phyloP scores from a whole-genome alignment of 2,888 invertebrate genomes.

The Diadegma fenestrale region DNA sequence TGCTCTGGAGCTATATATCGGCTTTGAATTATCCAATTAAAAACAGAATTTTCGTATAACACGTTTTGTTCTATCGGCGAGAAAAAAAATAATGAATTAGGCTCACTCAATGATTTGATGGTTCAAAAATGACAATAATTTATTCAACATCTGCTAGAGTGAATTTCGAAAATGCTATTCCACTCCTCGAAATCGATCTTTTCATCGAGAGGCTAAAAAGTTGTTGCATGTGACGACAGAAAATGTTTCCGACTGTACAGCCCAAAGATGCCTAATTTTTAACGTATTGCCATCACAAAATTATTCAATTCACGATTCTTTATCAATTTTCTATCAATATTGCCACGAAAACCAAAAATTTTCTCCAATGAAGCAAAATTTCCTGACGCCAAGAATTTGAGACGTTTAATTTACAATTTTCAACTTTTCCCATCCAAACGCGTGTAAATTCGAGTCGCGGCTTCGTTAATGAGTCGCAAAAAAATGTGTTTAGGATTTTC shows the following conservation, averaged over 20 bases:
- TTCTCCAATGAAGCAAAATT: too few relatives aligned
- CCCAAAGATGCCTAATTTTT: background rate
- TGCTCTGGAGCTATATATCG: constrained; percentile 6
- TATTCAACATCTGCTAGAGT: background rate
- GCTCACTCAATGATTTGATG: background rate
- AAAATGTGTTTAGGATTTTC: too few relatives aligned
- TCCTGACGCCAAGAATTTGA: too few relatives aligned
- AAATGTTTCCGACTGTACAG: background rate
- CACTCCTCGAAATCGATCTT: background rate
- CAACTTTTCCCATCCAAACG: too few relatives aligned
- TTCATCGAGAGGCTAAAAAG: background rate
- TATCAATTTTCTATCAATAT: too few relatives aligned
- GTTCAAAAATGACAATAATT: background rate
- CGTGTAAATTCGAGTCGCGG: too few relatives aligned
- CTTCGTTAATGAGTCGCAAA: too few relatives aligned
- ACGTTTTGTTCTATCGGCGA: background rate
- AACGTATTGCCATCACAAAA: too few relatives aligned
- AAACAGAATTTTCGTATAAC: background rate
- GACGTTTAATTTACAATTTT: too few relatives aligned
- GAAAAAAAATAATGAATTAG: background rate
- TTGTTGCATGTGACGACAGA: background rate
- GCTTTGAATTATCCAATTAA: background rate
- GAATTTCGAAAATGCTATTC: background rate
- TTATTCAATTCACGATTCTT: too few relatives aligned
- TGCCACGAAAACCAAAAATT: too few relatives aligned